Base-by-base conservation (phyloP, 2,888 invertebrate species). In the Odontocolon sp. region DNA sequence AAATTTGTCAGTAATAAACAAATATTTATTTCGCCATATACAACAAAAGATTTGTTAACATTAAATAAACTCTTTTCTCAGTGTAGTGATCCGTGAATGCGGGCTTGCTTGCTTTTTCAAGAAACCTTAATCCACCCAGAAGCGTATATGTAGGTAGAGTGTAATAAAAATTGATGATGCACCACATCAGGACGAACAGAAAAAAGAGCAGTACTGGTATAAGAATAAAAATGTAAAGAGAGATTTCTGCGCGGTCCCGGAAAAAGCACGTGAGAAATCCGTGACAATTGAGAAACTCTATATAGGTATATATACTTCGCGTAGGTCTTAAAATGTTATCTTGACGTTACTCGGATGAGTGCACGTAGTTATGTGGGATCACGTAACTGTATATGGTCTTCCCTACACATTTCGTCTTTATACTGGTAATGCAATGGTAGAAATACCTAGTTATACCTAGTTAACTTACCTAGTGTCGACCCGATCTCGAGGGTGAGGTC, bases 401-500 rank as follows among this genome's bases (percentile, higher is more conserved):
- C 4, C 2, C 21, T 11, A 6, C 0, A 40, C 16, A 4, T 57
- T 31, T 57, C 2, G 38, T 11, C 9, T 31, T 18, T 56, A 11
- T 14, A 6, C n/a, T 3, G 18, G 8, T 8, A 21, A n/a, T n/a
- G 16, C 54, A 3, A 18, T 9, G 18, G 4, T 54, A 1, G 36
- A n/a, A 52, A 31, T 31, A 18, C 6, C 47, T 11, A 45, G 14
- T 21, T 21, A 4, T 16, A 31, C 26, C 14, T 52, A 50, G 40
- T 38, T 23, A 31, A 78, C 70, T 71, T 45, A 88, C 86, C 89
- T 87, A 42, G 90, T 85, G 36, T 91, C 88, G 2, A 90, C 83
- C 2, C 78, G 81, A 23, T 84, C 82, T 3, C 90, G 87, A 6
- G 90, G 86, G 23, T 87, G 77, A 0, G 95, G 94, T 64, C 96